Conservation (phyloP, 2,113 vertebrate species). For the Haemorhous mexicanus region DNA sequence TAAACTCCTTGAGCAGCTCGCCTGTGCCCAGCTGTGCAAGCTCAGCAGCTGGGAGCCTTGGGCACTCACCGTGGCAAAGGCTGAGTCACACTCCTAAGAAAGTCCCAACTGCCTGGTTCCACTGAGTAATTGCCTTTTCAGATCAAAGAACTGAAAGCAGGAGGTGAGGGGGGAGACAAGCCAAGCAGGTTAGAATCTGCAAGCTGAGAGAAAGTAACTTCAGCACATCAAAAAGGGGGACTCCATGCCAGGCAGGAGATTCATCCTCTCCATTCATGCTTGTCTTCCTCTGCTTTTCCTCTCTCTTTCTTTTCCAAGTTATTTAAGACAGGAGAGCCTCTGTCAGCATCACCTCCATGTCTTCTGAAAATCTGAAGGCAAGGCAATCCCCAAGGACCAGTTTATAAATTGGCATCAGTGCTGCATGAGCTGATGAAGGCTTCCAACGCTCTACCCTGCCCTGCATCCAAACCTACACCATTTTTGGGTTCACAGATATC, state of each 20-base stretch:
- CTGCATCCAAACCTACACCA: not conserved
- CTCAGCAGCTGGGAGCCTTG: not conserved
- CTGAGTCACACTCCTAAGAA: not conserved
- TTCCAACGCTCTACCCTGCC: rapidly evolving
- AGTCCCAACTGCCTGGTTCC: not conserved
- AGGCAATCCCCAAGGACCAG: not conserved
- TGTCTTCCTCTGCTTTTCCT: not conserved
- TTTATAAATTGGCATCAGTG: not conserved
- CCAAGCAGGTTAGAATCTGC: not conserved
- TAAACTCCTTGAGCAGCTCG: not conserved
- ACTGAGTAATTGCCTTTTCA: not conserved
- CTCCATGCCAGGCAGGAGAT: not conserved
- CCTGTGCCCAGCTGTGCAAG: not conserved
- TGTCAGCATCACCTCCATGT: not conserved
- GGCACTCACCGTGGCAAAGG: not conserved
- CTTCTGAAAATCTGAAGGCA: not conserved
- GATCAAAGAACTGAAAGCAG: not conserved
- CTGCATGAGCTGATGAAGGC: not conserved
- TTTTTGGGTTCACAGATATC: not conserved
- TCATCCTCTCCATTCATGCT: not conserved
- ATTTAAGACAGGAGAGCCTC: not conserved
- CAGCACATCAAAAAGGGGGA: not conserved
- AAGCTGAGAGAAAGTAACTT: not conserved
- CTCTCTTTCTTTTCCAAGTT: not conserved
- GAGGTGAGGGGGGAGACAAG: not conserved